Percentiles rank a stretch among this genome's conserved stretches.
These are phyloP conservation scores for Grus americana DNA, from an alignment of 2,113 vertebrate species.

Conservation along the genomic window DNA sequence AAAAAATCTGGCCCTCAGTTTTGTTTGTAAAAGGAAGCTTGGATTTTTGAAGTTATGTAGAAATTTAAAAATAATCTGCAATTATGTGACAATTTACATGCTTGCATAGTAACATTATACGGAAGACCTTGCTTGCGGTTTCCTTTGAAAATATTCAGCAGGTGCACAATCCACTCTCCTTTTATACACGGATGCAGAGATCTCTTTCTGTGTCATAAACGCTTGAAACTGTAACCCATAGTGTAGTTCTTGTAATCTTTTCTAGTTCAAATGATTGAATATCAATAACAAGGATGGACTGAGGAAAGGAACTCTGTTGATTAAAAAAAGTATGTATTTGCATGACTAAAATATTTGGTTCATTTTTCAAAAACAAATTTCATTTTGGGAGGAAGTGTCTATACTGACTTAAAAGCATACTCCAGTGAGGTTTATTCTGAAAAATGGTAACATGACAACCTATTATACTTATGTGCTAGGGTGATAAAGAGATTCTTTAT, in stretches of 20 bases:
- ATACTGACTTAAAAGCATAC: background rate
- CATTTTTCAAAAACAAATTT: background rate
- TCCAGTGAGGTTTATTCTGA: background rate
- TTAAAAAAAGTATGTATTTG: background rate
- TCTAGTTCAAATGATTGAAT: background rate
- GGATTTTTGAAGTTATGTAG: background rate
- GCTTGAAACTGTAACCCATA: background rate
- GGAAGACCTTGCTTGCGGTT: background rate
- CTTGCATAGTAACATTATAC: background rate
- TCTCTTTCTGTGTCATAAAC: background rate
- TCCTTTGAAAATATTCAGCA: background rate
- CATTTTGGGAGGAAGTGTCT: background rate
- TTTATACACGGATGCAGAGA: background rate
- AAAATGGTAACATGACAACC: background rate
- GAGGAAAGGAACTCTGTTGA: background rate
- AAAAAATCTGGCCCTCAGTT: fast-evolving
- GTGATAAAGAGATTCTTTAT: background rate
- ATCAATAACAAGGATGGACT: background rate
- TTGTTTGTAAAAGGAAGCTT: background rate
- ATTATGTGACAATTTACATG: background rate
- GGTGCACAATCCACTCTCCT: background rate
- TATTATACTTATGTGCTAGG: background rate
- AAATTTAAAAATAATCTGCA: background rate
- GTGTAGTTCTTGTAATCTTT: background rate
- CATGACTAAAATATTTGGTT: background rate